Conservation (phyloP, 2,797 vertebrate species). For the Caiman crocodilus region DNA sequence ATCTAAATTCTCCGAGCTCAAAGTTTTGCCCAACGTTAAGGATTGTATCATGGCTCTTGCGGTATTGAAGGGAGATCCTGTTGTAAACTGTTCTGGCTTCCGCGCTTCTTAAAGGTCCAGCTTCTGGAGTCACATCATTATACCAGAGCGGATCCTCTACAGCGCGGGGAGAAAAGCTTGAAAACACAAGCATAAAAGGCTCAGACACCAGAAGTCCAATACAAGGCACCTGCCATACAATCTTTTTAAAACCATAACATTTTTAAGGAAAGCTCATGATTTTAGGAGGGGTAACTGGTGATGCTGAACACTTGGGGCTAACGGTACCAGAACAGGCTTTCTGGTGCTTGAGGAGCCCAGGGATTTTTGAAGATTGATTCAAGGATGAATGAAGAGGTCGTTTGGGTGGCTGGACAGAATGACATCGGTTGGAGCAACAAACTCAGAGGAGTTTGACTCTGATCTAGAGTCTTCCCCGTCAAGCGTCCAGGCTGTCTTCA, state of each 20-base stretch:
- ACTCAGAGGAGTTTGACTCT: neutral
- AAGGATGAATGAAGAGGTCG: too few species aligned
- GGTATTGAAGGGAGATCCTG: too few species aligned
- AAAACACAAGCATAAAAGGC: neutral
- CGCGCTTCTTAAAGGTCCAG: neutral
- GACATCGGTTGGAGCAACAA: neutral
- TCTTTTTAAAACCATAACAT: neutral
- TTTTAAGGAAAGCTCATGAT: neutral
- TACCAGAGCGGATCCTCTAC: neutral
- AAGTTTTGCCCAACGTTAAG: too few species aligned
- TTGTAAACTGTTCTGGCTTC: too few species aligned
- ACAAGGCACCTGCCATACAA: neutral
- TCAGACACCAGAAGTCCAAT: neutral
- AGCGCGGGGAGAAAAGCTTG: neutral
- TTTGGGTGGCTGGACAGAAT: neutral
- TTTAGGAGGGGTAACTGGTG: neutral
- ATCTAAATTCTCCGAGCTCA: neutral
- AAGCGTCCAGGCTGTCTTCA: too few species aligned
- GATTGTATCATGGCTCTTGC: too few species aligned
- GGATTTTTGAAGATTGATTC: neutral
- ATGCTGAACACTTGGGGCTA: neutral
- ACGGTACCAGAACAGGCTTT: neutral
- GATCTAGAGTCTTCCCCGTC: too few species aligned
- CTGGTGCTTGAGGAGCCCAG: neutral
- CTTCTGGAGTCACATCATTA: neutral